Evolutionary conservation across 1,140 invertebrate genomes (phyloP).

Genomic region (Asobara japonica): DNA sequence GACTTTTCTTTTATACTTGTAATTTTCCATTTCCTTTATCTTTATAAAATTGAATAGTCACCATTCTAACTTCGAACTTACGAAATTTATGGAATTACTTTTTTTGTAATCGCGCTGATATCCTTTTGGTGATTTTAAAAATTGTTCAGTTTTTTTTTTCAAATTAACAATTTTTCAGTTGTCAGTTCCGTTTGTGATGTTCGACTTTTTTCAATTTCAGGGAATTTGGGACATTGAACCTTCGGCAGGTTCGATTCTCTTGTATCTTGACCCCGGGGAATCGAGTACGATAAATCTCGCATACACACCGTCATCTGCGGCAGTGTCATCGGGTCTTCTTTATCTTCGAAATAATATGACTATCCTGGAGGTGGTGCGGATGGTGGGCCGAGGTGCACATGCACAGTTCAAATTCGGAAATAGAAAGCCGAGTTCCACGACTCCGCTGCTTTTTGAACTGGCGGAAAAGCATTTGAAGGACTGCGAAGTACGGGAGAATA

Average conservation of each 20-base stretch:
- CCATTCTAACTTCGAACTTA: too few species aligned
- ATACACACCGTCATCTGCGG: slow-evolving; percentile 56
- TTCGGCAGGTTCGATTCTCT: slow-evolving; percentile 49
- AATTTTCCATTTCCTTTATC: too few species aligned
- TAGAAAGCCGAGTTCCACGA: slow-evolving; percentile 79
- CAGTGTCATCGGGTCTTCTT: slow-evolving; percentile 57
- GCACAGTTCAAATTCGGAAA: slow-evolving; percentile 93
- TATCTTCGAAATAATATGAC: slow-evolving; percentile 89
- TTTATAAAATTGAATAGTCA: too few species aligned
- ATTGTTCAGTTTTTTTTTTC: too few species aligned
- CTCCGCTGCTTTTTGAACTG: slow-evolving; percentile 85
- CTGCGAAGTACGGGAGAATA: slow-evolving; percentile 73
- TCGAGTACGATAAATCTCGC: slow-evolving; percentile 57
- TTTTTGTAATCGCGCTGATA: too few species aligned
- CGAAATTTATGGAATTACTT: too few species aligned
- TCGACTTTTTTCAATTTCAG: too few species aligned
- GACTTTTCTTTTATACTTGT: too few species aligned
- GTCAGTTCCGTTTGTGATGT: too few species aligned
- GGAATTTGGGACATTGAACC: slow-evolving; percentile 45
- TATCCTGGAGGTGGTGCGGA: slow-evolving; percentile 83
- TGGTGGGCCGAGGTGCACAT: slow-evolving; percentile 84
- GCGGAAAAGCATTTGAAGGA: slow-evolving; percentile 84
- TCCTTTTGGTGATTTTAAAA: too few species aligned
- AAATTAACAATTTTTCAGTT: too few species aligned
- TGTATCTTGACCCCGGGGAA: slow-evolving; percentile 64